phyloP scores from a whole-genome alignment of 2,797 vertebrate genomes.

The Buphagus erythrorhynchus region DNA sequence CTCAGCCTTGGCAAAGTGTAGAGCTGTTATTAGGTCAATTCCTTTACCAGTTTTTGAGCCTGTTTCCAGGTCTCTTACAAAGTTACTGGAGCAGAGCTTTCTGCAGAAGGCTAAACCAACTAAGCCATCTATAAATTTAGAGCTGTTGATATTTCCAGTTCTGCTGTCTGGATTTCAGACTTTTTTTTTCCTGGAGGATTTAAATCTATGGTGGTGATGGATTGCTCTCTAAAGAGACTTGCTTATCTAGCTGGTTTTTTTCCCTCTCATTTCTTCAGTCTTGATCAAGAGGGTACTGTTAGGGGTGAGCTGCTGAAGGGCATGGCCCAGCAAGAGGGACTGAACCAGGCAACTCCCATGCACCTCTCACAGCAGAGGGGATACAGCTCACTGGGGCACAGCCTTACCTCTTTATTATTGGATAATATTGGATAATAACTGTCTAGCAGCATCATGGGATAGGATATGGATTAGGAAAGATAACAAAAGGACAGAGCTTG shows the following conservation, averaged over 20 bases:
- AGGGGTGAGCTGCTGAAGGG: not conserved
- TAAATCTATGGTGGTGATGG: not conserved
- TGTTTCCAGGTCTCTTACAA: not conserved
- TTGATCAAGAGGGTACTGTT: not conserved
- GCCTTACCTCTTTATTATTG: not conserved
- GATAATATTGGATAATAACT: conserved; percentile 12
- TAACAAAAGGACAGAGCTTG: not conserved
- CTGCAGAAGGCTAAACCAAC: not conserved
- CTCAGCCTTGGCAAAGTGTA: not conserved
- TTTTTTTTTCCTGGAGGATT: not conserved
- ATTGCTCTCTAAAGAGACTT: not conserved
- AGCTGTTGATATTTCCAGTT: not conserved
- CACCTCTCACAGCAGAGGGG: not conserved
- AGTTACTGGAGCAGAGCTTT: not conserved
- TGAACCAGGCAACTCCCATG: not conserved
- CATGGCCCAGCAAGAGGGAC: not conserved
- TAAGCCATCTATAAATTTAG: not conserved
- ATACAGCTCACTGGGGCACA: not conserved
- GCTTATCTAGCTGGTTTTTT: not conserved
- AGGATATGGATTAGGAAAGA: conserved; percentile 13
- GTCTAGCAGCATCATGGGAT: not conserved
- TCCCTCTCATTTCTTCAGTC: not conserved
- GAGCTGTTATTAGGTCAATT: not conserved
- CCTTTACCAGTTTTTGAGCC: not conserved
- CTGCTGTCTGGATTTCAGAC: not conserved